A percentile compares a stretch with the other conserved stretches of the same genome.
These are phyloP conservation scores for Oreotrochilus melanogaster DNA, from an alignment of 2,113 vertebrate species.

Conservation along the genomic window DNA sequence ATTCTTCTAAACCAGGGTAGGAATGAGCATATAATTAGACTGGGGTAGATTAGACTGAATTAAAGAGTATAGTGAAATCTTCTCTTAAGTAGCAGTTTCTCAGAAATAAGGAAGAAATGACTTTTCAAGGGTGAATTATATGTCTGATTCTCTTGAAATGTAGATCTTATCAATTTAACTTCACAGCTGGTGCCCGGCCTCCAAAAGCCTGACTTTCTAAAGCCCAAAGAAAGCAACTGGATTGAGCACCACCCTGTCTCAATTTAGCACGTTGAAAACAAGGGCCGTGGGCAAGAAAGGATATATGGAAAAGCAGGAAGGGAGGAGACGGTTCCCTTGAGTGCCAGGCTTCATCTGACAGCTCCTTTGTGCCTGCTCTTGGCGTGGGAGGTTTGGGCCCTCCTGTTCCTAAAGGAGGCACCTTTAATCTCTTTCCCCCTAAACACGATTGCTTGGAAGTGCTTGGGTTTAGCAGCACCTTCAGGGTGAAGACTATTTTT, in stretches of 20 bases:
- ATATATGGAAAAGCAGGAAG: not conserved
- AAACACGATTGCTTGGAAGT: not conserved
- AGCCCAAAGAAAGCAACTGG: slow-evolving; percentile 9
- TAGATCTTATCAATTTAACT: slow-evolving; percentile 49
- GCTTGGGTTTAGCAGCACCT: slow-evolving; percentile 67
- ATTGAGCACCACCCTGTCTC: slow-evolving; percentile 9
- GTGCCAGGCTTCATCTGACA: not conserved
- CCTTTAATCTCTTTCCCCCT: not conserved
- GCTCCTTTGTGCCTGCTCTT: slow-evolving; percentile 15
- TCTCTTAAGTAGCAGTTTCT: slow-evolving; percentile 34
- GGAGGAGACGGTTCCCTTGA: not conserved
- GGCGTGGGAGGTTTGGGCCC: not conserved
- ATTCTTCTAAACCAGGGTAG: not conserved
- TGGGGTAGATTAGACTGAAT: slow-evolving; percentile 31
- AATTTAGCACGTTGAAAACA: not conserved
- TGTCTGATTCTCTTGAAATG: slow-evolving; percentile 48
- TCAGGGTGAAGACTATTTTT: slow-evolving; percentile 38
- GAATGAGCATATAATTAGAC: slow-evolving; percentile 40
- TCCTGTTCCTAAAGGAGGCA: slow-evolving; percentile 55
- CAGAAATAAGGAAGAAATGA: not conserved
- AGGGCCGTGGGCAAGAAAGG: not conserved
- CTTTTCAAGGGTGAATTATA: slow-evolving; percentile 52
- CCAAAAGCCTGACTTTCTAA: slow-evolving; percentile 21
- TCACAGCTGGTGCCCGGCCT: slow-evolving; percentile 21
- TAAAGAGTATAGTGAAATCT: slow-evolving; percentile 42